Evolutionary conservation across 2,797 vertebrate genomes (phyloP).

Genomic region (Coregonus ussuriensis): DNA sequence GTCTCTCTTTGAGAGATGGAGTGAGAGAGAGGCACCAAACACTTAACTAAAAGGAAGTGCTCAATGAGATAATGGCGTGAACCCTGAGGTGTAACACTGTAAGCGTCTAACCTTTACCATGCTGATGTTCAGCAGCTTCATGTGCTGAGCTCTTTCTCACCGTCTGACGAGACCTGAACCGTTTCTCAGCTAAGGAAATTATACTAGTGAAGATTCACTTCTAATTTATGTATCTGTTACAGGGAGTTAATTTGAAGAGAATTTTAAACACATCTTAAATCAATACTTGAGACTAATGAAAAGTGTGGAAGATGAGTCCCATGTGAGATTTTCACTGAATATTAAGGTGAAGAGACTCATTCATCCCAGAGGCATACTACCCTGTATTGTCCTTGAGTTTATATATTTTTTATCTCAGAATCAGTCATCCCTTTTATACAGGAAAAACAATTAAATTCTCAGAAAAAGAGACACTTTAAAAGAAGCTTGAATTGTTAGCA

Average conservation of each 20-base stretch:
- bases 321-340: constrained; percentile 16
- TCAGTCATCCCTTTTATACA: background rate
- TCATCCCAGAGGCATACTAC: constrained; percentile 15
- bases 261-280: constrained; percentile 41
- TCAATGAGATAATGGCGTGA: background rate
- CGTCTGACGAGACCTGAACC: background rate
- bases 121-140: background rate
- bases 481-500: constrained; percentile 1
- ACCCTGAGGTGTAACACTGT: background rate
- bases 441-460: background rate
- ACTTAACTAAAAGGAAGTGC: background rate
- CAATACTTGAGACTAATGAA: constrained; percentile 44
- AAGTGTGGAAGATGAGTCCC: constrained; percentile 26
- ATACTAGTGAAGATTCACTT: constrained; percentile 19
- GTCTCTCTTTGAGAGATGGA: too few species aligned
- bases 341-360: constrained; percentile 15
- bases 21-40: background rate
- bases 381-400: background rate
- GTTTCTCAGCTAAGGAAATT: constrained; percentile 15
- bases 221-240: constrained; percentile 29
- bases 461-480: constrained; percentile 6
- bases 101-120: background rate
- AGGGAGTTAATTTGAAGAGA: constrained; percentile 35
- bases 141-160: background rate
- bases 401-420: background rate